Evolutionary conservation across 2,113 vertebrate genomes (phyloP).

Genomic region (Bambusicola thoracicus): DNA sequence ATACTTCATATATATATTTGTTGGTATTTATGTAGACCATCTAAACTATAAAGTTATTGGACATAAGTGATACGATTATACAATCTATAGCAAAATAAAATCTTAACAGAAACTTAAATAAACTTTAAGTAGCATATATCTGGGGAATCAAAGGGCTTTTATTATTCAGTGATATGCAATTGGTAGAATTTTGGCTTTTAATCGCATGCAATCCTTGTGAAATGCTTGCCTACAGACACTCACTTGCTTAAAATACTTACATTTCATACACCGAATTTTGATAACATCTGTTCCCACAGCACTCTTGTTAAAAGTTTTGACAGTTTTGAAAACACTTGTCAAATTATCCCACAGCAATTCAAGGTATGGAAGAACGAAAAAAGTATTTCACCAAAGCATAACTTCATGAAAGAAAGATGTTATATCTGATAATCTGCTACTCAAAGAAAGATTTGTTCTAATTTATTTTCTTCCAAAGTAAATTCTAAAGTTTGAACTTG

Average conservation of each 20-base stretch:
- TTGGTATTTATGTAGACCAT: not conserved
- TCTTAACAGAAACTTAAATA: not conserved
- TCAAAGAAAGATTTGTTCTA: not conserved
- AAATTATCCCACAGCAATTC: not conserved
- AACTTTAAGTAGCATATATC: not conserved
- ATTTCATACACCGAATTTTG: constrained; percentile 5
- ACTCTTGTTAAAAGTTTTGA: constrained; percentile 42
- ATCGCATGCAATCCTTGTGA: not conserved
- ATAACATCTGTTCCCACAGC: constrained; percentile 24
- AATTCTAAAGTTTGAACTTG: not conserved
- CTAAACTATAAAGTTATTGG: not conserved
- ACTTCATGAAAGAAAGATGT: not conserved
- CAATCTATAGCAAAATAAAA: not conserved
- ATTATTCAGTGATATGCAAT: not conserved
- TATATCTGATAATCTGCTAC: not conserved
- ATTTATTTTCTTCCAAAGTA: not conserved
- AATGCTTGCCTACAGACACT: constrained; percentile 29
- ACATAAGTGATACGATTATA: not conserved
- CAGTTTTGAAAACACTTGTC: constrained; percentile 44
- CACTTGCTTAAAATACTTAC: constrained; percentile 28
- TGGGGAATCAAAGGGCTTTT: not conserved
- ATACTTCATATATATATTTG: not conserved
- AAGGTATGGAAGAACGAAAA: not conserved
- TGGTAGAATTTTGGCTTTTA: not conserved
- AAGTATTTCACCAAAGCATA: not conserved